Base-by-base conservation (phyloP, 2,113 vertebrate genomes). In the Lucifuga dentata region DNA sequence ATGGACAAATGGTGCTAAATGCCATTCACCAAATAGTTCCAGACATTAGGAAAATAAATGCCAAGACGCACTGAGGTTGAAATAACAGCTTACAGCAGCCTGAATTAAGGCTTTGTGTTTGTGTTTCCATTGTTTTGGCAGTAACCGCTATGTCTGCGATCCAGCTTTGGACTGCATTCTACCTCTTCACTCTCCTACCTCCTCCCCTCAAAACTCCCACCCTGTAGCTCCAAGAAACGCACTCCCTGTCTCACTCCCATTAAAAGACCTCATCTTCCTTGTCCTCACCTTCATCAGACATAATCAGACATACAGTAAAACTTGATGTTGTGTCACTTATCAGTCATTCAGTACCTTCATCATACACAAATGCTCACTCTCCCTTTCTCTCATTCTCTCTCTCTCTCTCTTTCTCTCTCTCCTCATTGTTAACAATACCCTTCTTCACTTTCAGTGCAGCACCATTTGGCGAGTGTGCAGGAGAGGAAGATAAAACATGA, bases 401-500 rank as follows among this genome's bases (percentile, higher is more conserved):
- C 26, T 73, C 46, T 48, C 11, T 52, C 40, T 53, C 32, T 70
- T 20, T 67, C 12, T 61, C 32, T 48, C 16, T 60, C 32, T 46
- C 21, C 62, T 81, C 78, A 86, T 66, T 87, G 80, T 88, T 92
- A 92, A 93, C 85, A 86, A 86, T 91, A 80, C 83, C 81, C 90
- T 92, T 92, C 85, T 93, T 84, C 86, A 86, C 88, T 92, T 92
- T 81, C 92, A 92, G 92, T 93, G 88, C 92, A 92, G 89, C 91
- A 93, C 90, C 92, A 93, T 89, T 92, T 93, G 91, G 90, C 91
- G 78, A 91, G 86, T 90, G 90, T 92, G 89, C 92, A 93, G 88
- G 92, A 93, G 90, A 91, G 91, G 92, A 93, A 93, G 92, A 93
- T 93, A 87, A 93, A 93, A 89, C 92, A 93, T 89, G 92, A 93